Evolutionary conservation across 2,888 invertebrate species (phyloP), one percentile per base, ranked within the genome.

Genomic region (Apantesis nais): DNA sequence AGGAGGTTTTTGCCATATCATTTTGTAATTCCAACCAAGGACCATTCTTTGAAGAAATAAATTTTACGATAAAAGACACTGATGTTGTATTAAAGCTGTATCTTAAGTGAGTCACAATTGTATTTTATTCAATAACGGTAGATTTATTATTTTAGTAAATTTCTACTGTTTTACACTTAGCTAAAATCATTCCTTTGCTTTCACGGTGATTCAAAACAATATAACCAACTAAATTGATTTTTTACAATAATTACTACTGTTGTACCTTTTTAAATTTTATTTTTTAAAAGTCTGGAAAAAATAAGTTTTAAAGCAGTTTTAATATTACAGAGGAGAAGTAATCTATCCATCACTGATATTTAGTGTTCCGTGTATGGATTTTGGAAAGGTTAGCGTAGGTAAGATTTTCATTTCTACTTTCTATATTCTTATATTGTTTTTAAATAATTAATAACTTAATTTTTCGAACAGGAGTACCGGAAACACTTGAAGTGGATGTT

Each of bases 21-120:
- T 97, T 96, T 84, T 91, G 90, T 37, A 96, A 96, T 67, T 93
- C 94, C 14, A 94, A 95, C 39, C 96, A 95, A 79, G 97, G 97
- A 61, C 93, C 95, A 16, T 97, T 96, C 83, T 92, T 96, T 67
- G 97, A 97, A 88, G 95, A 95, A 85, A 85, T 97, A 3, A 91
- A 95, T 74, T 97, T 97, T 84, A 71, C 84, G 2, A 94, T 97
- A 71, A 92, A 94, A n/a, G 96, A 96, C 79, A 96, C 96, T 1
- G 86, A 89, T 68, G 95, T 96, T 71, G 83, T 94, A 9, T 82
- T 96, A 61, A 95, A 95, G 75, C 85, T 96, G 29, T 94, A 95
- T 80, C 89, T 96, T 68, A 96, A 95, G 96, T 97, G 91, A 90
- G 93, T 2, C 3, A 34, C 39, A 52, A 22, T 22, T 39, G 31